Conservation (phyloP, 1,140 invertebrate species). For the Drosophila sp. region DNA sequence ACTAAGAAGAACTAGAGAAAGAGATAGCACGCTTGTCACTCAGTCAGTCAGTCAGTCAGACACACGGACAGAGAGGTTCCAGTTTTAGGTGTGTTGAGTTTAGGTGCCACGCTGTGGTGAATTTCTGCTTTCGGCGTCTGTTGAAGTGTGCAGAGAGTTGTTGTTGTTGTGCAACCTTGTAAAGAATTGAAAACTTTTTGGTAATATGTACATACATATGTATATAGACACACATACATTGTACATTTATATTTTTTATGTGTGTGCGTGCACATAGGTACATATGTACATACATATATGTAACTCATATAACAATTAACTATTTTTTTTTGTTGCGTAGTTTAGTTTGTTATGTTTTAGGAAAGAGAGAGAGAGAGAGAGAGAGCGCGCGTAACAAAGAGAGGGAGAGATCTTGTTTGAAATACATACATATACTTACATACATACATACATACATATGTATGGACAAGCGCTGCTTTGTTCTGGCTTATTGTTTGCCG, state of each 20-base stretch:
- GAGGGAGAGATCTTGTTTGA: conserved; percentile 66
- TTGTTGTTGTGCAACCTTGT: conserved; percentile 12
- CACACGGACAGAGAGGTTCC: neutral
- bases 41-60: neutral
- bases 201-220: neutral
- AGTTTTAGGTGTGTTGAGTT: neutral
- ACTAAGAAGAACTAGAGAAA: conserved; percentile 2
- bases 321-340: conserved; percentile 32
- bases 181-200: conserved; percentile 11
- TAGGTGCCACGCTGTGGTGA: conserved; percentile 23
- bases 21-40: neutral
- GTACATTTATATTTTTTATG: neutral
- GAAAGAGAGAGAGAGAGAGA: neutral
- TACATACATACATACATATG: too few relatives aligned
- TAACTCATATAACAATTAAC: conserved; percentile 4
- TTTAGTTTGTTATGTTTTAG: conserved; percentile 49
- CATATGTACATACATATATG: neutral
- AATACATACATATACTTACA: conserved; percentile 15
- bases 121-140: conserved; percentile 21
- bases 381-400: conserved; percentile 13
- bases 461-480: conserved; percentile 64
- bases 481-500: conserved; percentile 57
- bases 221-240: neutral
- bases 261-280: neutral
- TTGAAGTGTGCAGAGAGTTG: conserved; percentile 20